Evolutionary conservation across 2,113 vertebrate species (phyloP).

Genomic region (Bubo bubo): DNA sequence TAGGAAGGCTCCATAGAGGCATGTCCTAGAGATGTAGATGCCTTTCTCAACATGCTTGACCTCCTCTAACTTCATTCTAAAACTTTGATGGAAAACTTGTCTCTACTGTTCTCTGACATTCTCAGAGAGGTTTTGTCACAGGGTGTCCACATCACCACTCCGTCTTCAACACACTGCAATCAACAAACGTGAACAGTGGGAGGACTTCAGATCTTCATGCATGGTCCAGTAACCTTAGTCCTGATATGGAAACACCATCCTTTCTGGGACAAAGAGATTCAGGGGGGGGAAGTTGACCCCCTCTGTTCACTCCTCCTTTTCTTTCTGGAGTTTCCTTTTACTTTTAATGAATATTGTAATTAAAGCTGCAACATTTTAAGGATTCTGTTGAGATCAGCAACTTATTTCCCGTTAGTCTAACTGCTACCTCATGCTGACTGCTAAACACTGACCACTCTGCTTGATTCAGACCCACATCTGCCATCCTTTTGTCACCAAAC

Average conservation of each 20-base stretch:
- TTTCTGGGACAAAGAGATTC: not conserved
- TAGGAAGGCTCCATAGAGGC: not conserved
- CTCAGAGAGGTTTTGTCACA: not conserved
- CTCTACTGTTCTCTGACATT: not conserved
- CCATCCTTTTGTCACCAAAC: not conserved
- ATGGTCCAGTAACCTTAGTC: not conserved
- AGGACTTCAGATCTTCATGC: not conserved
- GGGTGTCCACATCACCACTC: not conserved
- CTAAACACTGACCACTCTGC: not conserved
- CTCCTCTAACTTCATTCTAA: not conserved
- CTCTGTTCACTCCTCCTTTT: not conserved
- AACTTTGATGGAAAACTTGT: not conserved
- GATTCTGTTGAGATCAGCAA: not conserved
- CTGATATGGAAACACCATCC: not conserved
- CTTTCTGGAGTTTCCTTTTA: not conserved
- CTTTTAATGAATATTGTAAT: not conserved
- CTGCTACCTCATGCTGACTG: not conserved
- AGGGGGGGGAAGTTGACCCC: accelerated
- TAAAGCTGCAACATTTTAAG: not conserved
- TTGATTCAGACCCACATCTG: not conserved
- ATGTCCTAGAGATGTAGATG: not conserved
- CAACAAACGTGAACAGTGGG: accelerated
- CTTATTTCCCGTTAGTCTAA: not conserved
- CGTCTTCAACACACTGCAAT: accelerated
- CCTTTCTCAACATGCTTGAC: not conserved